These are phyloP conservation scores for Panagrolaimus sp. DNA, from an alignment of 1,140 invertebrate genomes.

Conservation along the genomic window DNA sequence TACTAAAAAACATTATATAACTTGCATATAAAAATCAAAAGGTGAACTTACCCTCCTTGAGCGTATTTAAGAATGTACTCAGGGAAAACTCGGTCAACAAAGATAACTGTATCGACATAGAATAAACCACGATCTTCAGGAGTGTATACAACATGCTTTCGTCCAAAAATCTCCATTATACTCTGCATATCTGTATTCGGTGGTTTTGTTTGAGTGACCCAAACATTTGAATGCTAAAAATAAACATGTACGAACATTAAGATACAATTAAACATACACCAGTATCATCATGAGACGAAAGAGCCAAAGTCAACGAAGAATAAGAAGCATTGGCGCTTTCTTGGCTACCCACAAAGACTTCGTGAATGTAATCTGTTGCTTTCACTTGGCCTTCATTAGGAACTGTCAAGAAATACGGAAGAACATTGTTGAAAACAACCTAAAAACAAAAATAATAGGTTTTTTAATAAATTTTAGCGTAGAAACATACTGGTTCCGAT, in stretches of 20 bases:
- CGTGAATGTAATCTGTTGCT: constrained; percentile 19
- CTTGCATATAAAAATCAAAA: constrained; percentile 12
- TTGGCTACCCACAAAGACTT: constrained; percentile 2
- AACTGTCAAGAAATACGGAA: constrained; percentile 44
- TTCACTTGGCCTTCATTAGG: constrained; percentile 55
- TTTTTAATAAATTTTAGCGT: neutral
- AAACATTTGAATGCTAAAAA: constrained; percentile 17
- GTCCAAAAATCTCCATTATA: constrained; percentile 3
- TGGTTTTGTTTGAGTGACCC: constrained; percentile 16
- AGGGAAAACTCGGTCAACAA: constrained; percentile 58
- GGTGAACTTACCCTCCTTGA: constrained; percentile 54
- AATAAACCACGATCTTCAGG: constrained; percentile 17
- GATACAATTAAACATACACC: neutral
- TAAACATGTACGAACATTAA: neutral
- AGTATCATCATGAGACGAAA: neutral
- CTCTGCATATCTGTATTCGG: constrained; percentile 10
- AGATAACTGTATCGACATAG: constrained; percentile 56
- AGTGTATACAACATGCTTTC: constrained; percentile 27
- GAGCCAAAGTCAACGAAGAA: constrained; percentile 17
- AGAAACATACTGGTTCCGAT: constrained; percentile 12
- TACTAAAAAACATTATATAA: constrained; percentile 64
- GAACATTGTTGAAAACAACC: constrained; percentile 28
- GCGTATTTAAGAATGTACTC: constrained; percentile 45
- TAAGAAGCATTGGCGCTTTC: constrained; percentile 14
- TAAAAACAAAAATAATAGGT: neutral